These are phyloP conservation scores for Boloria selene DNA, from an alignment of 2,888 invertebrate genomes.

Conservation along the genomic window DNA sequence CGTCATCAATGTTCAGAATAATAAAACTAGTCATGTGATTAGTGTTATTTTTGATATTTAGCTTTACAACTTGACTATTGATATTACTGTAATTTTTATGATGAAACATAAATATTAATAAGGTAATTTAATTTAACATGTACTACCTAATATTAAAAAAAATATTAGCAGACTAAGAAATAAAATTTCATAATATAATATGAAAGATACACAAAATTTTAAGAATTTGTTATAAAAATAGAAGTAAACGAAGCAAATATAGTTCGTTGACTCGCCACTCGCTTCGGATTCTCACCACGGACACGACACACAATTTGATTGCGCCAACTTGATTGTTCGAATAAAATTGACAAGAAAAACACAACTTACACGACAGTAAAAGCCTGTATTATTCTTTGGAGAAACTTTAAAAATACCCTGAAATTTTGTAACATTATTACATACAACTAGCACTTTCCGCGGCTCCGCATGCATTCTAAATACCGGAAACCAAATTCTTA, in stretches of 20 bases:
- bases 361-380: slow-evolving; percentile 27
- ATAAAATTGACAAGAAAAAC: slow-evolving; percentile 37
- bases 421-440: not conserved
- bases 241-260: slow-evolving; percentile 15
- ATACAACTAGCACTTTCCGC: no score
- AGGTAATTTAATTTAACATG: not conserved
- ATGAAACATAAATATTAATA: not conserved
- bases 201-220: not conserved
- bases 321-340: slow-evolving; percentile 36
- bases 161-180: not conserved
- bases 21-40: no score
- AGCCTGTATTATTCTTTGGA: slow-evolving; percentile 18
- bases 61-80: no score
- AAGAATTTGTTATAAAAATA: slow-evolving; percentile 16
- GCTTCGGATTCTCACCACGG: slow-evolving; percentile 33
- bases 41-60: no score
- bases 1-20: not conserved
- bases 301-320: slow-evolving; percentile 36
- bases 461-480: no score
- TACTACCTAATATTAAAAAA: not conserved
- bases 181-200: not conserved
- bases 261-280: slow-evolving; percentile 11
- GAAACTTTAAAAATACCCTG: slow-evolving; percentile 4
- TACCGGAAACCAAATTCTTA: no score
- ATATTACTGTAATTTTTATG: no score